Evolutionary conservation across 2,888 invertebrate genomes (phyloP).

Genomic region (Diaphora mendica): DNA sequence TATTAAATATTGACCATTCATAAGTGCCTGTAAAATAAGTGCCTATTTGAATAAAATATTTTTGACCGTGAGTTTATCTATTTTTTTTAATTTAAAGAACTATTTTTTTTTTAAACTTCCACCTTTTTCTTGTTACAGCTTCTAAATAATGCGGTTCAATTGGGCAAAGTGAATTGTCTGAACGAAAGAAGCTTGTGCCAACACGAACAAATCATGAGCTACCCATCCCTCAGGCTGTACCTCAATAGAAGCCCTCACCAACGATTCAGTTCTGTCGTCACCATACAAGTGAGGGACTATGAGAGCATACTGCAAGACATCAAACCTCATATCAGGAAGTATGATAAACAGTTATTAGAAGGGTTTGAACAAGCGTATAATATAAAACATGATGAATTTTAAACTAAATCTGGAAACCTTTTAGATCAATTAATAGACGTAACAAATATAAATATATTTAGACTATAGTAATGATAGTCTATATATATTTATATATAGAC

Average conservation of each 20-base stretch:
- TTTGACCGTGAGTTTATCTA: too few species aligned
- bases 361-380: slow-evolving; percentile 53
- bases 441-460: not conserved
- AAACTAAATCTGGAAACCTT: slow-evolving; percentile 25
- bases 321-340: slow-evolving; percentile 61
- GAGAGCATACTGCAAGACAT: slow-evolving; percentile 61
- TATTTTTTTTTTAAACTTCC: not conserved
- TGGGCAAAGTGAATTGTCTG: slow-evolving; percentile 80
- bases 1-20: too few species aligned
- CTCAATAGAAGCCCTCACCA: slow-evolving; percentile 61
- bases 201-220: slow-evolving; percentile 74
- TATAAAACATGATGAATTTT: slow-evolving; percentile 75
- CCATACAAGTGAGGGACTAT: slow-evolving; percentile 64
- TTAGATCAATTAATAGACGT: slow-evolving; percentile 7
- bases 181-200: slow-evolving; percentile 75
- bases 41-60: too few species aligned
- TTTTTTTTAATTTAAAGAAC: not conserved
- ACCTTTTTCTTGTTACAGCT: slow-evolving; percentile 57
- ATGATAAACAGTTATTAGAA: slow-evolving; percentile 59
- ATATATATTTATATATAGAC: too few species aligned
- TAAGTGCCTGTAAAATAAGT: too few species aligned
- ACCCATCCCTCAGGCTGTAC: slow-evolving; percentile 76
- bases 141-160: slow-evolving; percentile 70
- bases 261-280: slow-evolving; percentile 62
- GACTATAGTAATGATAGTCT: too few species aligned